A percentile compares a stretch with the other conserved stretches of the same genome.
Evolutionary conservation across 92 coral and sea anemone genomes (phyloP).

Genomic region (Blastomussa wellsi): DNA sequence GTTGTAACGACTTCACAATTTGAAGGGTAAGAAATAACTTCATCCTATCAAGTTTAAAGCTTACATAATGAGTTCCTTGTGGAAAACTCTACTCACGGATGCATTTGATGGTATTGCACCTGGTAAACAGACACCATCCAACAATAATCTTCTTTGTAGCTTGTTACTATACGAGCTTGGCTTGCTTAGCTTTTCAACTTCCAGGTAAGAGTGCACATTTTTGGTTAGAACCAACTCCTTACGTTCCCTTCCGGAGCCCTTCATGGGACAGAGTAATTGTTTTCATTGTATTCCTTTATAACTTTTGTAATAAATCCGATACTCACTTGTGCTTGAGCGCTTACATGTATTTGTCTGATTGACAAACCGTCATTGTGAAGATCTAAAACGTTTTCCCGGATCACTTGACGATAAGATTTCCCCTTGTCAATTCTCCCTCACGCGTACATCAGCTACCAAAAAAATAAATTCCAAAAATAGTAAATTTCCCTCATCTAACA

Average conservation of each 20-base stretch:
- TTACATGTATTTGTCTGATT: slow-evolving; percentile 40
- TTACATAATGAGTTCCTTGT: slow-evolving; percentile 38
- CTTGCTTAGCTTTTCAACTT: slow-evolving; percentile 45
- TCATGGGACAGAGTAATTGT: slow-evolving; percentile 38
- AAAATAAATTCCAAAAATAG: slow-evolving; percentile 3
- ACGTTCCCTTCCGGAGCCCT: slow-evolving; percentile 25
- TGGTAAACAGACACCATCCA: slow-evolving; percentile 40
- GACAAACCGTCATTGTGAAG: slow-evolving; percentile 30
- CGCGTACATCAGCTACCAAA: slow-evolving; percentile 33
- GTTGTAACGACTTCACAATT: too few species aligned
- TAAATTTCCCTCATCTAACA: slow-evolving; percentile 11
- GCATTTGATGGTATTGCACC: slow-evolving; percentile 28
- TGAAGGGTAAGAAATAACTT: too few species aligned
- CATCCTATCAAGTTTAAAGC: too few species aligned
- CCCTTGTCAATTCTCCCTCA: slow-evolving; percentile 44
- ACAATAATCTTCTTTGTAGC: slow-evolving; percentile 34
- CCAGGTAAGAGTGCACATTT: slow-evolving; percentile 33
- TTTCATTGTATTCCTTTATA: slow-evolving; percentile 36
- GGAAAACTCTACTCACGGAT: background rate
- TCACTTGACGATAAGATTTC: slow-evolving; percentile 36
- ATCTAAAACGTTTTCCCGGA: slow-evolving; percentile 35
- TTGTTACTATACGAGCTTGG: slow-evolving; percentile 34
- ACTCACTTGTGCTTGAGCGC: slow-evolving; percentile 39
- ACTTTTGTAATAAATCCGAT: slow-evolving; percentile 40
- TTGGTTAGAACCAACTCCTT: slow-evolving; percentile 29